Evolutionary conservation across 2,797 vertebrate species (phyloP).

Genomic region (Ctenochaetus hawaiiensis): DNA sequence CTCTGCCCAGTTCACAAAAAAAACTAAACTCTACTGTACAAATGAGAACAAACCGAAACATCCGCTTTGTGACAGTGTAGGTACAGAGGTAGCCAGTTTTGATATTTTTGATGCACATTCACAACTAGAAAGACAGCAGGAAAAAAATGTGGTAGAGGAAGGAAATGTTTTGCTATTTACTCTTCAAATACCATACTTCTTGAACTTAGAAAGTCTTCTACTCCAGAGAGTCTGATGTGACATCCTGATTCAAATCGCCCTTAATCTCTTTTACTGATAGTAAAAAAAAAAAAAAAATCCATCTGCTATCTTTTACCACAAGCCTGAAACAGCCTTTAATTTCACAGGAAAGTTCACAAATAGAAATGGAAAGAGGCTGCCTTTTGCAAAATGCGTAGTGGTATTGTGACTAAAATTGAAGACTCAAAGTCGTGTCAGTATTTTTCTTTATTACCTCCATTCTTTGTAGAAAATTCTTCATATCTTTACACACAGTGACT

Average conservation of each 20-base stretch:
- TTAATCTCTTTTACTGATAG: constrained; percentile 49
- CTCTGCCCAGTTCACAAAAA: constrained; percentile 23
- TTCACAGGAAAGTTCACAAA: constrained; percentile 30
- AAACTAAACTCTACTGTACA: constrained; percentile 22
- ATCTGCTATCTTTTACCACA: constrained; percentile 38
- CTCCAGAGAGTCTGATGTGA: constrained; percentile 45
- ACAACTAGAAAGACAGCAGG: neutral
- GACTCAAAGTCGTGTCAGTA: neutral
- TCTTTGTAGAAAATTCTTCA: neutral
- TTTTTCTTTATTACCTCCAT: constrained; percentile 2
- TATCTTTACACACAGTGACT: constrained; percentile 28
- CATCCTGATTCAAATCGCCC: constrained; percentile 50
- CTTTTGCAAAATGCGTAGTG: constrained; percentile 9
- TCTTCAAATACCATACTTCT: constrained; percentile 24
- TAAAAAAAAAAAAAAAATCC: constrained; percentile 28
- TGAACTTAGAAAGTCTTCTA: constrained; percentile 26
- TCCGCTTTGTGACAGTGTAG: constrained; percentile 19
- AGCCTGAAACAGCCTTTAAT: constrained; percentile 37
- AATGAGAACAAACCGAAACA: constrained; percentile 39
- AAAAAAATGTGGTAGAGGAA: neutral
- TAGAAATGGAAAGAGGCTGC: constrained; percentile 21
- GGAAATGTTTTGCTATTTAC: constrained; percentile 12
- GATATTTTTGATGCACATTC: neutral
- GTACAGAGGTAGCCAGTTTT: neutral
- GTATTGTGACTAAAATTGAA: constrained; percentile 6